Evolutionary conservation across 2,113 vertebrate species (phyloP), one percentile per base, ranked within the genome.

Genomic region (Hippocampus comes): DNA sequence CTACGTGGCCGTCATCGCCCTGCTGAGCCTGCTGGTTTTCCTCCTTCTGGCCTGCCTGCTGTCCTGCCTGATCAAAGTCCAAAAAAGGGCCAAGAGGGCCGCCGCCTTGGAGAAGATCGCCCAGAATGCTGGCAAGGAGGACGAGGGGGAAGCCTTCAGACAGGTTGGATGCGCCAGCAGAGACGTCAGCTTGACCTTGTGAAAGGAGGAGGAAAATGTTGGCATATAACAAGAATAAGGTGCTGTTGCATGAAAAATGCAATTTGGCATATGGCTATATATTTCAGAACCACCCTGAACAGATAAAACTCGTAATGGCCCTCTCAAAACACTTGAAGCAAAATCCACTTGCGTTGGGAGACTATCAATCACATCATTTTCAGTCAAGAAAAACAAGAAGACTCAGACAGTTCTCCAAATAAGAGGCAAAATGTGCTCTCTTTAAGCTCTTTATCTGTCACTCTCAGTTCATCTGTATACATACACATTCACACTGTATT

Each of bases 131-230:
- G 90, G 91, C 76, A 92, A 92, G 72, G 91, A 90, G 27, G 91
- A 94, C 12, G 92, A 93, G 23, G 93, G 92, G 34, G 91, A 92
- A 11, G 83, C 90, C 49, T 94, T 94, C 67, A 85, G 92, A 90
- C 87, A 94, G 93, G 93, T 94, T 11, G 8, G 84, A 60, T 15
- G 23, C 7, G 49, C 56, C 4, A 76, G 68, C 57, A 18, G 41
- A 10, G n/a, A 38, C 60, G 63, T 68, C 14, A 12, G 20, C 56
- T 4, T 48, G 17, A 59, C 34, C 5, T 12, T 21, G 41, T 42
- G 7, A 12, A 20, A 63, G 2, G 8, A 2, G 1, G 34, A 20
- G 30, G 18, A 21, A 41, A 63, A 63, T 20, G 1, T 61, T 17
- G 14, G 18, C 17, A 6, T 60, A 9, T 30, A 34, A 61, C 59